Percentiles rank a stretch among this genome's conserved stretches.
These are phyloP conservation scores for Burhinus bistriatus DNA, from an alignment of 2,113 vertebrate genomes.

Conservation along the genomic window DNA sequence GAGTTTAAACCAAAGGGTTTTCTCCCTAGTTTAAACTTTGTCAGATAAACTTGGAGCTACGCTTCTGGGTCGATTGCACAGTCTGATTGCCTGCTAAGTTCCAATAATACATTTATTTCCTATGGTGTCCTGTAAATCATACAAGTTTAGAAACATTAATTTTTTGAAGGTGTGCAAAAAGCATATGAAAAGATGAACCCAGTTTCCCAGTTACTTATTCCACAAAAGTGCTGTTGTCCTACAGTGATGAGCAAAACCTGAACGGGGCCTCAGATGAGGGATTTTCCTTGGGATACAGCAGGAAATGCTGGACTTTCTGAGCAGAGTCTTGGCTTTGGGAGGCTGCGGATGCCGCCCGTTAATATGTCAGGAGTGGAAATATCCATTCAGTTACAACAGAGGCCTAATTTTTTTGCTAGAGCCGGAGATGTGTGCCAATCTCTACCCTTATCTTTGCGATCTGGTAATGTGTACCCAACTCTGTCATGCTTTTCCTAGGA, in stretches of 20 bases:
- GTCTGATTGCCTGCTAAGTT: not conserved
- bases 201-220: not conserved
- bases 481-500: not conserved
- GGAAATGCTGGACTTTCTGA: not conserved
- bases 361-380: not conserved
- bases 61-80: not conserved
- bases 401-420: not conserved
- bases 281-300: not conserved
- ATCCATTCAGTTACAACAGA: not conserved
- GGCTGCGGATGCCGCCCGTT: accelerated
- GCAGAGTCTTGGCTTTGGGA: not conserved
- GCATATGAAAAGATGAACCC: not conserved
- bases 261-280: not conserved
- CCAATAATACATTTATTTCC: not conserved
- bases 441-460: not conserved
- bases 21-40: not conserved
- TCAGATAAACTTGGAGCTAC: not conserved
- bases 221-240: not conserved
- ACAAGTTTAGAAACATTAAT: not conserved
- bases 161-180: not conserved
- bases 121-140: not conserved
- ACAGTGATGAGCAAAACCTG: not conserved
- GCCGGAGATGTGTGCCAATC: not conserved
- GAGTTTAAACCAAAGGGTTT: not conserved
- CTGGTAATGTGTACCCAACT: not conserved